Evolutionary conservation across 2,797 vertebrate genomes (phyloP), one percentile per base, ranked within the genome.

Genomic region (Cheirogaleus major): DNA sequence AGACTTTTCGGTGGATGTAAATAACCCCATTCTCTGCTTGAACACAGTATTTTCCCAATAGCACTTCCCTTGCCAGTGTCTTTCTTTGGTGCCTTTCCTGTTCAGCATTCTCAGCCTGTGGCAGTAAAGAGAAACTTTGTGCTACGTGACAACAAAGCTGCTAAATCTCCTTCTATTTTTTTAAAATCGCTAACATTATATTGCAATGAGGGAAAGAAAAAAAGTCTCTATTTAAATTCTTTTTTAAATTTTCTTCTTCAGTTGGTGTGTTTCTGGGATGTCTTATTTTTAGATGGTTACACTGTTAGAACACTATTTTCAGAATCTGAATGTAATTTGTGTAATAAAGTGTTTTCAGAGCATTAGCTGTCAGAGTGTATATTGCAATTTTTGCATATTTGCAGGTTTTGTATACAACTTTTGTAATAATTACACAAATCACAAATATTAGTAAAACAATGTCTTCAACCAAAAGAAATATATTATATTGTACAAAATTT

Each of bases 261-360:
- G 96, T 98, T 99, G 98, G 98, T 98, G 99, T 99, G 98, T 98
- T 99, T 98, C 97, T 98, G 98, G 99, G 98, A 99, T 99, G 98
- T 99, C 98, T 99, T 99, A 99, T 99, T 99, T 99, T 99, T 99
- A 99, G 99, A 99, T 99, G 98, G 99, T 99, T 99, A 99, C 99
- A 99, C 99, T 99, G 99, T 99, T 99, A 99, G 99, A 99, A 99
- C 99, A 99, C 99, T 99, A 99, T 99, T 99, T 99, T 99, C 99
- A 99, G 99, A 99, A 99, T 99, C 98, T 99, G 99, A 99, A 99
- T 99, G 99, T 99, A 99, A 99, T 99, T 99, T 99, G 99, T 99
- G 99, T 99, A 99, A 99, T 99, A 99, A 99, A 99, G 99, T 99
- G 99, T 99, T 99, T 99, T 99, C 99, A 99, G 99, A 99, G 99